These are phyloP conservation scores for Wasmannia auropunctata DNA, from an alignment of 1,140 invertebrate genomes.

Conservation along the genomic window DNA sequence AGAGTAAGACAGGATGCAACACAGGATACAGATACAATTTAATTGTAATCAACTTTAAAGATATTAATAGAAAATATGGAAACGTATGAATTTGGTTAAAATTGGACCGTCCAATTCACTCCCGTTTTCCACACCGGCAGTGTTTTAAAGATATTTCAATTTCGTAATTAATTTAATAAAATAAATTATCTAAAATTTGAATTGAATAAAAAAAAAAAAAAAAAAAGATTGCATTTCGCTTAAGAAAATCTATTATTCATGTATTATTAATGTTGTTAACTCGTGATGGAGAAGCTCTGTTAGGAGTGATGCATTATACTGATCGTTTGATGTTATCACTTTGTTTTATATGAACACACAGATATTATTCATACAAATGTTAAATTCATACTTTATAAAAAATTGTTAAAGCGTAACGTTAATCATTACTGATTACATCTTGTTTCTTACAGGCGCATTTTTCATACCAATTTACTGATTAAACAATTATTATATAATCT, in stretches of 20 bases:
- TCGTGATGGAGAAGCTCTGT: neutral
- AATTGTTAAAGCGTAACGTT: neutral
- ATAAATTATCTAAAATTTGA: neutral
- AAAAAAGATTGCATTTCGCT: neutral
- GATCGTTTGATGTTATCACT: constrained; percentile 14
- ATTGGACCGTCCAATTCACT: neutral
- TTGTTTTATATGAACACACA: neutral
- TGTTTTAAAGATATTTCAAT: neutral
- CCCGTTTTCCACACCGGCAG: neutral
- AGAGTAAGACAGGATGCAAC: neutral
- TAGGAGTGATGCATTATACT: neutral
- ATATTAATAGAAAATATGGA: neutral
- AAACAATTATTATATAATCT: neutral
- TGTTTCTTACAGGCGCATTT: neutral
- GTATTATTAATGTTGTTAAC: constrained; percentile 30
- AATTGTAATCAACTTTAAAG: neutral
- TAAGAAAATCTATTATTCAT: neutral
- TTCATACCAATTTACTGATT: neutral
- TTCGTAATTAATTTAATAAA: neutral
- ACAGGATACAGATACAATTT: neutral
- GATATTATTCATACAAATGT: neutral
- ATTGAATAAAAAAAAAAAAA: neutral
- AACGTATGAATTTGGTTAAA: neutral
- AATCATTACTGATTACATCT: constrained; percentile 4
- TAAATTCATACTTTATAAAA: constrained; percentile 19